Conservation (phyloP, 2,888 invertebrate species). For the Drosophila borealis region DNA sequence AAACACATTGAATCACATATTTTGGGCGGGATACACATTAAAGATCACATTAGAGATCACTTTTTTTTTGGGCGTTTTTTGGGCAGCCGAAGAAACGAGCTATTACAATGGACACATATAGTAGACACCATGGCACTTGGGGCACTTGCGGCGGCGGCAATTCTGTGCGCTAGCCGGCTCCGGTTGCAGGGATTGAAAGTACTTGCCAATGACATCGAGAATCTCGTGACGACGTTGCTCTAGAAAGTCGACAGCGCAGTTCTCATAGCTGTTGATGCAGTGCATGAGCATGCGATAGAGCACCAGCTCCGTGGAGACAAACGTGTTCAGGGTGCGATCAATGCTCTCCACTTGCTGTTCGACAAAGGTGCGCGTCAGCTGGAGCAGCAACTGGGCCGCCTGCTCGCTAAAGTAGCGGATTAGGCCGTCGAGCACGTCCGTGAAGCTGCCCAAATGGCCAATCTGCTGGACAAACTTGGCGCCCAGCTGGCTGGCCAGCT, state of each 20-base stretch:
- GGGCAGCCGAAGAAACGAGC: neutral
- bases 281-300: constrained; percentile 72
- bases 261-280: constrained; percentile 63
- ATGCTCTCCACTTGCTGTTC: constrained; percentile 65
- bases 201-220: constrained; percentile 35
- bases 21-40: neutral
- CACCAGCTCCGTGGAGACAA: constrained; percentile 74
- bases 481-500: constrained; percentile 55
- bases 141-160: constrained; percentile 30
- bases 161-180: constrained; percentile 22
- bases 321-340: constrained; percentile 62
- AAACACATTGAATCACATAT: neutral
- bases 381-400: constrained; percentile 58
- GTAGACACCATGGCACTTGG: constrained; percentile 44
- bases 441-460: constrained; percentile 57
- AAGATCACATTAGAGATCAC: constrained; percentile 12
- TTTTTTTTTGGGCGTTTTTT: neutral
- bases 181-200: constrained; percentile 51
- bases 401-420: constrained; percentile 56
- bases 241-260: constrained; percentile 56
- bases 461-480: constrained; percentile 74
- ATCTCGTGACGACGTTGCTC: constrained; percentile 44
- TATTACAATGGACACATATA: constrained; percentile 49
- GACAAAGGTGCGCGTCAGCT: constrained; percentile 68
- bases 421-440: constrained; percentile 69